Conservation (phyloP, 2,113 vertebrate genomes). For the Vidua macroura region DNA sequence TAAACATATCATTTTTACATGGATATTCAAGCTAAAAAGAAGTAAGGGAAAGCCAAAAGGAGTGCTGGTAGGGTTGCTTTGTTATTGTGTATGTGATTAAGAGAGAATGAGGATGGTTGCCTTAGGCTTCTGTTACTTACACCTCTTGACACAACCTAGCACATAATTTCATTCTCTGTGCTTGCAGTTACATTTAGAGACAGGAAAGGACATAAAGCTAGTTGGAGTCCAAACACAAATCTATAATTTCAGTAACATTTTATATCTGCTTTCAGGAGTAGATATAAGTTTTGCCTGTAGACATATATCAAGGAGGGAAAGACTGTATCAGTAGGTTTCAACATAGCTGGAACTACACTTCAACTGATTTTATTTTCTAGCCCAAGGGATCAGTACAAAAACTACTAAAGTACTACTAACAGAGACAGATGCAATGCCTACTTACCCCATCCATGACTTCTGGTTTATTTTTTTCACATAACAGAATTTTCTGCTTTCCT, state of each 20-base stretch:
- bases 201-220: not conserved
- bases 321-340: not conserved
- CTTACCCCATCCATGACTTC: not conserved
- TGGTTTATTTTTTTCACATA: not conserved
- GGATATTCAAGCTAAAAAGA: constrained; percentile 74
- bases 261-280: not conserved
- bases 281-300: not conserved
- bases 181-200: not conserved
- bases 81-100: constrained; percentile 52
- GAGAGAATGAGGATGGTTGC: not conserved
- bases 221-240: not conserved
- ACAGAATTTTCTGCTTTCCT: not conserved
- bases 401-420: not conserved
- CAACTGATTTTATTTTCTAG: not conserved
- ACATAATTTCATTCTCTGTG: not conserved
- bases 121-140: not conserved
- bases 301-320: not conserved
- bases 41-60: constrained; percentile 73
- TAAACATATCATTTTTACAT: constrained; percentile 70
- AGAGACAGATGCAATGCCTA: not conserved
- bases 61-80: constrained; percentile 78
- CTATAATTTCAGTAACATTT: not conserved
- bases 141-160: not conserved
- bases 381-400: not conserved
- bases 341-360: not conserved